Evolutionary conservation across 2,888 invertebrate genomes (phyloP).

Genomic region (Megastigmus dorsalis): DNA sequence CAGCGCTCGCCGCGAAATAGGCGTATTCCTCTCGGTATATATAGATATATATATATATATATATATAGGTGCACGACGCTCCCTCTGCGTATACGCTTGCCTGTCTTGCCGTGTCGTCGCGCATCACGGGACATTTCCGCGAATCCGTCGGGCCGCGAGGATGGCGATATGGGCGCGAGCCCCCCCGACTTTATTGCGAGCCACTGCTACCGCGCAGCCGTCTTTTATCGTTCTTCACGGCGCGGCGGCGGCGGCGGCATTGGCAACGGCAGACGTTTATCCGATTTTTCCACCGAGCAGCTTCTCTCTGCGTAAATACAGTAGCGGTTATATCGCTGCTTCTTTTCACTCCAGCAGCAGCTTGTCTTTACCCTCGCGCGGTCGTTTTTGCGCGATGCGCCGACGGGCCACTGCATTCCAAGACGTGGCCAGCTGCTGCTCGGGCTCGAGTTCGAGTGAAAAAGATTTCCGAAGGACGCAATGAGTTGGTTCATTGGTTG

Average conservation of each 20-base stretch:
- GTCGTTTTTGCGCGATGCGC: neutral
- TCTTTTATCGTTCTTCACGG: neutral
- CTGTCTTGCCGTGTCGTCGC: slow-evolving; percentile 42
- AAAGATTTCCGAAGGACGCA: too few relatives aligned
- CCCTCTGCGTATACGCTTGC: slow-evolving; percentile 57
- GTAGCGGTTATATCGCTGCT: too few relatives aligned
- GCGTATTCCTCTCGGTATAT: too few relatives aligned
- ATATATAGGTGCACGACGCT: too few relatives aligned
- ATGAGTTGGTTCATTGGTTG: too few relatives aligned
- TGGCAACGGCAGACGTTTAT: too few relatives aligned
- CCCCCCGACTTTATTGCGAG: slow-evolving; percentile 26
- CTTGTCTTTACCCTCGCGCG: neutral
- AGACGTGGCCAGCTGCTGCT: neutral
- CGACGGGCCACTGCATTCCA: neutral
- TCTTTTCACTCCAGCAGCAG: too few relatives aligned
- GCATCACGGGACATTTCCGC: slow-evolving; percentile 48
- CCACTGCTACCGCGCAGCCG: neutral
- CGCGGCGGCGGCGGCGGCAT: too few relatives aligned
- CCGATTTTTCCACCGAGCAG: too few relatives aligned
- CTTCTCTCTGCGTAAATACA: slow-evolving; percentile 29
- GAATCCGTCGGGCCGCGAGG: slow-evolving; percentile 34
- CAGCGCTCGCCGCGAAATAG: too few relatives aligned
- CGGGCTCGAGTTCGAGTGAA: neutral
- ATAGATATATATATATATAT: too few relatives aligned
- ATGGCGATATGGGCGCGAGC: too few relatives aligned